phyloP scores from a whole-genome alignment of 2,797 vertebrate genomes.

The Coranthus polyacanthus region DNA sequence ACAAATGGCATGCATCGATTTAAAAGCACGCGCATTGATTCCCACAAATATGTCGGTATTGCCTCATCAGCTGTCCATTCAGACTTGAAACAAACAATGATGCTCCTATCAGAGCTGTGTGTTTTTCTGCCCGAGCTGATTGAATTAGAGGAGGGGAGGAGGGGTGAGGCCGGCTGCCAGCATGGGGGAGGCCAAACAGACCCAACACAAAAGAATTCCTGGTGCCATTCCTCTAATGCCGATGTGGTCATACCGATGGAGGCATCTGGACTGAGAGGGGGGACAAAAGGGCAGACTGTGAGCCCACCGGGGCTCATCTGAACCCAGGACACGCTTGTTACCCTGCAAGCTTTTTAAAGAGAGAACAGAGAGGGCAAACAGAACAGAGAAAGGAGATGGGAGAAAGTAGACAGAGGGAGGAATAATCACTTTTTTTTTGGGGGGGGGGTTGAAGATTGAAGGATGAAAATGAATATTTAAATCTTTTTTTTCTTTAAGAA shows the following conservation, averaged over 20 bases:
- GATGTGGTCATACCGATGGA: constrained; percentile 56
- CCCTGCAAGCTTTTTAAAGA: constrained; percentile 26
- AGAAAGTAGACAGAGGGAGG: constrained; percentile 28
- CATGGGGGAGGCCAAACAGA: constrained; percentile 17
- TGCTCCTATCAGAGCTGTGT: constrained; percentile 11
- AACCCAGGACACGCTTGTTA: constrained; percentile 59
- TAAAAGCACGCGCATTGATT: too few relatives aligned
- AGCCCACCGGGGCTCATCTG: constrained; percentile 43
- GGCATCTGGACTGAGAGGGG: constrained; percentile 61
- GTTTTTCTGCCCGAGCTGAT: constrained; percentile 47
- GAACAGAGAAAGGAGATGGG: neutral
- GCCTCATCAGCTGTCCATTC: constrained; percentile 35
- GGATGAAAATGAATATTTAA: too few relatives aligned
- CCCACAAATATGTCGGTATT: constrained; percentile 30
- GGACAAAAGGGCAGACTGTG: constrained; percentile 63
- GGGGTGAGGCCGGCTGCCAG: constrained; percentile 17
- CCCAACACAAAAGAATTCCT: constrained; percentile 66
- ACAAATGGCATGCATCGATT: too few relatives aligned
- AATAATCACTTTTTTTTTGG: too few relatives aligned
- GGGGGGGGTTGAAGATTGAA: neutral
- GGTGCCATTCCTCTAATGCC: constrained; percentile 64
- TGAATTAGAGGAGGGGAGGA: constrained; percentile 38
- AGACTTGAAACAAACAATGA: constrained; percentile 46
- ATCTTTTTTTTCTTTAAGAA: too few relatives aligned
- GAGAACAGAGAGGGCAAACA: constrained; percentile 16